Base-by-base conservation (phyloP, 2,888 invertebrate species). In the Stratiomys singularior region DNA sequence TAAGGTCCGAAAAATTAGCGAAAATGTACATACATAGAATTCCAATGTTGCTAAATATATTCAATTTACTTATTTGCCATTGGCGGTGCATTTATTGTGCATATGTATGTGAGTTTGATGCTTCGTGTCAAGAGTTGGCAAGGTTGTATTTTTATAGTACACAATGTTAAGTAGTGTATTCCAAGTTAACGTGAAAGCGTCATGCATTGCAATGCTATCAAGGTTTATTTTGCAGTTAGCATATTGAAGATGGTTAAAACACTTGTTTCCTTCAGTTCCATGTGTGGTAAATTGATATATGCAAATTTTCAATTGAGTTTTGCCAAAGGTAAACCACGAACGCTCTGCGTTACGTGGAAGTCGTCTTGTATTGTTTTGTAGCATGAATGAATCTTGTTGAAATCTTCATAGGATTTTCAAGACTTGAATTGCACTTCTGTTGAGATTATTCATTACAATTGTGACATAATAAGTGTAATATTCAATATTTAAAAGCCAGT, bases 201-300 rank as follows among this genome's bases (percentile, higher is more conserved):
- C 25, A 1, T 9, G 13, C 4, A 28, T 60, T 30, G 30, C 25
- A 18, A 60, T 60, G 60, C 5, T 25, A 60, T 60, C 64, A 64
- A 64, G 64, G 64, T 64, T 30, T 30, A 64, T n/a, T 30, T 64
- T 64, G 64, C 1, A 30, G 64, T 30, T 28, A 30, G 64, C 64
- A 64, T 64, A 64, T 11, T 64, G 64, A 27, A 27, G 64, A 64
- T 25, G 60, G 15, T 52, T 52, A 3, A 52, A 52, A 52, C 18
- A 18, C 4, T 18, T 18, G 52, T 52, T 52, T 52, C 15, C 52
- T 18, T 52, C 15, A 4, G 9, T 37, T 37, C 37, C 3, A 37
- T 37, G 37, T 9, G 5, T 37, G 37, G 37, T 37, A 37, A 37
- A 37, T 9, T 37, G 37, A 37, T 37, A 37, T 37, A 37, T 9